Evolutionary conservation across 2,797 vertebrate species (phyloP), one percentile per base, ranked within the genome.

Genomic region (Percopsis omiscomaycus): DNA sequence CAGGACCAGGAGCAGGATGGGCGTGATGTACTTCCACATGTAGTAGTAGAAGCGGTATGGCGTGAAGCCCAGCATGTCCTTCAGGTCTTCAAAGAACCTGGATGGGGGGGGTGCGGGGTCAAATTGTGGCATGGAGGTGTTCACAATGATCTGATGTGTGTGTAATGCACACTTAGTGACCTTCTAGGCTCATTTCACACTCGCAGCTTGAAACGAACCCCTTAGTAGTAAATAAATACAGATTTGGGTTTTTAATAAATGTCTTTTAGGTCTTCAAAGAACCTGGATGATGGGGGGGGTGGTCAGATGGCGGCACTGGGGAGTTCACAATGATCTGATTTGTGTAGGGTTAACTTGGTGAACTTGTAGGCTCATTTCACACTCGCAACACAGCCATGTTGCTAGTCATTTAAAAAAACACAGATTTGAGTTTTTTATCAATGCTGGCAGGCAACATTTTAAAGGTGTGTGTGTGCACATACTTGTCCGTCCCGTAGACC

Each of bases 21-120:
- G 98, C 22, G 97, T 97, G 79, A 98, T 78, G 61, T 94, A 99
- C 89, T 97, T 98, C 97, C 97, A 99, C 93, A 95, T 97, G 84
- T 98, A 99, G 79, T 98, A 99, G 84, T 98, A 99, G 85, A 94
- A 98, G 48, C 84, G 93, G 80, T 88, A 94, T 29, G 97, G 97
- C 42, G 90, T 90, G 81, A 98, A 98, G 44, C 96, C 97, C 84
- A 99, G 90, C 97, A 98, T 99, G 84, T 98, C 96, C 79, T 94
- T 95, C 69, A 99, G 86, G 82, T 99, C 97, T 75, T 98, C 95
- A 89, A 98, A 94, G 91, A 99, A 99, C 81, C 97, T 93, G 77
- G 11, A 69, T 69, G 74, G 71, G 46, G 29, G 10, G 15, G 9
- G 73, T 64, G 64, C 14, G 3, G 48, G 37, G 53, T 15, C 45